Base-by-base conservation (phyloP, 2,113 vertebrate genomes). In the Ciconia maguari region DNA sequence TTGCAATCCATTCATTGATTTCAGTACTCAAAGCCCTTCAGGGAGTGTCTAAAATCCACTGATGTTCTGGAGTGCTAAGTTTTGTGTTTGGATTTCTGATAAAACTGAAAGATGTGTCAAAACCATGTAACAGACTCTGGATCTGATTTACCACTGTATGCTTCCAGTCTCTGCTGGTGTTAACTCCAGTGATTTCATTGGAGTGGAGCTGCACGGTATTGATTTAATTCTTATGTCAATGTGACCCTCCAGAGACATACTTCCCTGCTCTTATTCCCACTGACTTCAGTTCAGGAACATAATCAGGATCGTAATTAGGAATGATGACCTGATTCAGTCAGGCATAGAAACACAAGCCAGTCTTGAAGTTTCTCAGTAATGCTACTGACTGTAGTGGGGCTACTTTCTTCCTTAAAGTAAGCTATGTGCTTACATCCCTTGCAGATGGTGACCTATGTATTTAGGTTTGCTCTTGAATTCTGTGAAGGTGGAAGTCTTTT, bases 261-360 rank as follows among this genome's bases (percentile, higher is more conserved):
- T 90, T 89, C 64, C 21, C 13, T 91, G 87, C 75, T 94, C 51
- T 87, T 97, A 94, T 94, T 97, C 91, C 87, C 84, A 83, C 81
- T 76, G 78, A 87, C 81, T 93, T 94, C 58, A 91, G 87, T 85
- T 96, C 51, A 80, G 87, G 72, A 94, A 48, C 81, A 86, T 90
- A 95, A 94, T 91, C 75, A 96, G 81, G 62, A 87, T 95, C 70
- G 70, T 91, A 95, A 95, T 95, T 96, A 93, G 89, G 71, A 95
- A 91, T 86, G 70, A 96, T 94, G 84, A 93, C 77, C 81, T 70
- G 46, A 97, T 94, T 95, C 94, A 94, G 94, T 89, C 89, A 96
- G 75, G 87, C 87, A 72, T 61, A 92, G 90, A 92, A 95, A 94
- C 34, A 87, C 54, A 91, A 83, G 66, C 27, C 89, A 79, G 54